Evolutionary conservation across 2,113 vertebrate species (phyloP).

Genomic region (Macquaria australasica): DNA sequence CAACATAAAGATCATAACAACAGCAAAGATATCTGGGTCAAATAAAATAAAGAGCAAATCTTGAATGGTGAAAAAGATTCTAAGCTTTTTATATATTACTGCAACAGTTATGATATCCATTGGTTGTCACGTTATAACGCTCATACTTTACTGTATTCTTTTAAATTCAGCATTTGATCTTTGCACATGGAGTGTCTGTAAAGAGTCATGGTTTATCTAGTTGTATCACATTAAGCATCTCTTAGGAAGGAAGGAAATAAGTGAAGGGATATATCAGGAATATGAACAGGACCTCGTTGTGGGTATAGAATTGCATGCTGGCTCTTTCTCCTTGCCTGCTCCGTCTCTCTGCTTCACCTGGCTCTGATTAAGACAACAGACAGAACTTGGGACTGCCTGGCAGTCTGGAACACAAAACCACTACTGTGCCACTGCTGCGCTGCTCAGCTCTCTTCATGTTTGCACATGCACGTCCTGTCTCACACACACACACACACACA

Average conservation of each 20-base stretch:
- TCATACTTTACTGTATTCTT: not conserved
- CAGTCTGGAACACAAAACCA: slow-evolving; percentile 65
- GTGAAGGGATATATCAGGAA: slow-evolving; percentile 14
- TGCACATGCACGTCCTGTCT: slow-evolving; percentile 41
- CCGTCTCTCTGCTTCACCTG: slow-evolving; percentile 63
- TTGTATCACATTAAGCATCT: not conserved
- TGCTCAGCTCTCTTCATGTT: slow-evolving; percentile 30
- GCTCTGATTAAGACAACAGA: slow-evolving; percentile 71
- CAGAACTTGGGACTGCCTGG: slow-evolving; percentile 57
- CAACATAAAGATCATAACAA: not conserved
- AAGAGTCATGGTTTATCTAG: not conserved
- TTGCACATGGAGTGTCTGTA: not conserved
- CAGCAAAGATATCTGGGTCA: not conserved
- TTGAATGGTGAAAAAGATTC: not conserved
- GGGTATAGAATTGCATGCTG: slow-evolving; percentile 49
- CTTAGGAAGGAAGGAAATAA: not conserved
- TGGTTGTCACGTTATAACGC: not conserved
- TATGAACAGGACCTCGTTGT: slow-evolving; percentile 62
- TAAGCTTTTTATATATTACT: not conserved
- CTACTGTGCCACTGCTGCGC: slow-evolving; percentile 39
- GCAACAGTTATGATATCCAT: not conserved
- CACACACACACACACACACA: not conserved
- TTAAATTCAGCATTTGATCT: not conserved
- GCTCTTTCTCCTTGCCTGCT: slow-evolving; percentile 28
- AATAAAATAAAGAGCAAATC: not conserved